Evolutionary conservation across 2,113 vertebrate species (phyloP), one percentile per base, ranked within the genome.

Genomic region (Pipa parva): DNA sequence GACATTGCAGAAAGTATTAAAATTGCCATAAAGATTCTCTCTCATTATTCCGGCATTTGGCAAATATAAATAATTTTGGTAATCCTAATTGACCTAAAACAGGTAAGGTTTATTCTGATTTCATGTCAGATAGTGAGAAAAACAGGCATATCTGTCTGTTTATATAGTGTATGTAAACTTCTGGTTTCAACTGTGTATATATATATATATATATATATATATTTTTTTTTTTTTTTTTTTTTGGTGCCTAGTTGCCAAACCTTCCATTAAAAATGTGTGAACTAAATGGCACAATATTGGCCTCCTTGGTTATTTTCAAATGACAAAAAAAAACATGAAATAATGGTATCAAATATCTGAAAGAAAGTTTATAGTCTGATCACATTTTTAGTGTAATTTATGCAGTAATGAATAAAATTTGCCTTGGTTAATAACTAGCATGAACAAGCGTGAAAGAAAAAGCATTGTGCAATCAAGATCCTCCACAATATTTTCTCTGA

Each of bases 401-500:
- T 78, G 86, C 88, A 85, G 88, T 85, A 84, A 90, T 64, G 79
- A 82, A 79, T 81, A 89, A 79, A 87, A 84, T 75, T 88, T 86
- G 77, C 74, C 80, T 84, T 63, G 46, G 84, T 87, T 80, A 84
- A 78, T 82, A n/a, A 89, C 85, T 84, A 92, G 88, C 86, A 92
- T 83, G 87, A 80, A 92, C 87, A 87, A 87, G 89, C 89, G 87
- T 39, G 85, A 92, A 87, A 89, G 88, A 88, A 92, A 83, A 87
- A 84, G 78, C 78, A 82, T 91, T 94, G 93, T 97, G 94, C 91
- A 94, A 91, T 88, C 82, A 84, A 87, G 85, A 89, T 88, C 90
- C 87, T 88, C 91, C 90, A 96, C 90, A 91, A 94, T 91, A 93
- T 88, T 91, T 90, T 93, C 84, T 92, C 91, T 88, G 87, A 92